phyloP scores from a whole-genome alignment of 1,140 invertebrate genomes.

The Homalodisca vitripennis region DNA sequence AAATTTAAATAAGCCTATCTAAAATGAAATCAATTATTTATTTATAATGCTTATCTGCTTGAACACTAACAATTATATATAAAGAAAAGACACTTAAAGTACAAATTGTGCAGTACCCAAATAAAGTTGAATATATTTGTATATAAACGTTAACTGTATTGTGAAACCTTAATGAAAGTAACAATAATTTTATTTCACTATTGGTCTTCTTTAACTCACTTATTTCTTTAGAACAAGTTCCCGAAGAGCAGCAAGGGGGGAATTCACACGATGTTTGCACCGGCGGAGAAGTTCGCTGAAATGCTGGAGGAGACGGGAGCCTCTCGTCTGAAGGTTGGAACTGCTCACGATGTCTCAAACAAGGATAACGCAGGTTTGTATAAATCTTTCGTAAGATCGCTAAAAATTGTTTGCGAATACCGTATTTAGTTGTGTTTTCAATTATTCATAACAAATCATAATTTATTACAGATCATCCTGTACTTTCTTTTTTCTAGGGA shows the following conservation, averaged over 20 bases:
- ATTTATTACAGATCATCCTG: not conserved
- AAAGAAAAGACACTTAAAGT: too few relatives aligned
- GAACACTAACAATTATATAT: too few relatives aligned
- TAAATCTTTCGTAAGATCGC: slow-evolving; percentile 21
- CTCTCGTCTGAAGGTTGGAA: slow-evolving; percentile 58
- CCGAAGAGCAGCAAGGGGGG: slow-evolving; percentile 38
- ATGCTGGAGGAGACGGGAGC: slow-evolving; percentile 65
- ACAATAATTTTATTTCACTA: too few relatives aligned
- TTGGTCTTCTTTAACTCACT: too few relatives aligned
- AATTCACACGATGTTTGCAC: slow-evolving; percentile 57
- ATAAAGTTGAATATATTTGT: too few relatives aligned
- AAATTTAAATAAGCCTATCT: too few relatives aligned
- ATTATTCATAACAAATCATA: not conserved
- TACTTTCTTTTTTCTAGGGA: not conserved
- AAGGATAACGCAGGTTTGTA: slow-evolving; percentile 64
- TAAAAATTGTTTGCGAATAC: slow-evolving; percentile 33
- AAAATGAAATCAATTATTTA: too few relatives aligned
- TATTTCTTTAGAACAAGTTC: not conserved
- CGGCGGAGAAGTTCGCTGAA: slow-evolving; percentile 71
- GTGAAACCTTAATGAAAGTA: too few relatives aligned
- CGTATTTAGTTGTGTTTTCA: slow-evolving; percentile 39
- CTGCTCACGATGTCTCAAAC: slow-evolving; percentile 60
- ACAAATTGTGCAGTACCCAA: too few relatives aligned
- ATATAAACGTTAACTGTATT: too few relatives aligned
- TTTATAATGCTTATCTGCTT: too few relatives aligned